Evolutionary conservation across 2,113 vertebrate genomes (phyloP), one percentile per base, ranked within the genome.

Genomic region (Heterotis niloticus): DNA sequence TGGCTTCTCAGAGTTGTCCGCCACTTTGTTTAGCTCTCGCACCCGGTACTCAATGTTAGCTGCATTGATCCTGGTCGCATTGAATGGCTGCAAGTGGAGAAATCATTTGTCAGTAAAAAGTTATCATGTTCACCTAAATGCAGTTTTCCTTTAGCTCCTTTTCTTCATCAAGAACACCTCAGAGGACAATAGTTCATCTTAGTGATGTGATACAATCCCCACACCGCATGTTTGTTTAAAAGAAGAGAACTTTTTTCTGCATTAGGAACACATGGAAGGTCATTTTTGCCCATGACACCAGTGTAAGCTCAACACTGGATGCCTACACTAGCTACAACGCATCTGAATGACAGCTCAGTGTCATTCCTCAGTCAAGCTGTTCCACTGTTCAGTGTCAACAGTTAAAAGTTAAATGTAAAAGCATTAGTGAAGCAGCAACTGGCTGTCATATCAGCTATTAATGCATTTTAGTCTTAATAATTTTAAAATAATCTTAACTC

Each of bases 11-110:
- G 93, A 90, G 83, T 93, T 92, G 60, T 95, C 94, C 0, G 93
- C 92, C 81, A 94, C 93, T 83, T 94, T 93, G 86, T 91, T 94
- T 79, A 97, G 93, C 85, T 96, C 95, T 82, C 81, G 90, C 81
- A 95, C 94, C 26, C 93, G 87, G 84, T 94, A 93, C 44, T 95
- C 93, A 0, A 95, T 96, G 91, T 94, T 94, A n/a, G 94, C 90
- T 0, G 93, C 93, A 0, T 91, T 94, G 87, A 96, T 94, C 83
- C 94, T 91, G 0, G 92, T 96, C 81, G 95, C 92, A 0, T 95
- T 95, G 85, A 96, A 95, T 0, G 93, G 94, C 95, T 95, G 85
- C 64, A 57, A 16, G 52, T 64, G 52, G 65, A 60, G 18, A 59
- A 78, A 79, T 79, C 18, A 73, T 14, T 70, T 34, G 51, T 62